Percentiles rank a stretch among this genome's conserved stretches.
Conservation (phyloP, 2,113 vertebrate species). For the Syngnathus floridae region DNA sequence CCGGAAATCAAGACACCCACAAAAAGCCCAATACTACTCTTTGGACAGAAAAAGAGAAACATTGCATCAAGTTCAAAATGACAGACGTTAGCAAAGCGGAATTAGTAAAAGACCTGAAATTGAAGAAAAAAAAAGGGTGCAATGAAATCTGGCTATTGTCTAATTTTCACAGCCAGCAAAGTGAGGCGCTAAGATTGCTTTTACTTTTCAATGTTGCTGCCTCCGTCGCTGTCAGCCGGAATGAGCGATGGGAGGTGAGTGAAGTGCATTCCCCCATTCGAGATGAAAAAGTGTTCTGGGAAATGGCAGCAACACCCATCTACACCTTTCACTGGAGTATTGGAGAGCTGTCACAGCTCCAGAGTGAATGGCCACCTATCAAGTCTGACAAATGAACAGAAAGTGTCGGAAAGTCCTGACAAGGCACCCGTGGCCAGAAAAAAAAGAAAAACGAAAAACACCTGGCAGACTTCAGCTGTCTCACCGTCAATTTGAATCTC, state of each 20-base stretch:
- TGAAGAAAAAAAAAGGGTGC: background rate
- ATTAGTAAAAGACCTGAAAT: background rate
- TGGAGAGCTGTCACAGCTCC: conserved; percentile 41
- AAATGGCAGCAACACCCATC: conserved; percentile 53
- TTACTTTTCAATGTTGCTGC: conserved; percentile 36
- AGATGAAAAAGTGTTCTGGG: conserved; percentile 39
- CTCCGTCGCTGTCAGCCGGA: conserved; percentile 40
- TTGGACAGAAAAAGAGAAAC: too few species aligned
- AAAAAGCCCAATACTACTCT: too few species aligned
- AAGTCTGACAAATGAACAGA: conserved; percentile 50
- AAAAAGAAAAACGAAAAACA: background rate
- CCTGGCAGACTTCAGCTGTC: conserved; percentile 19
- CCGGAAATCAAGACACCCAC: too few species aligned
- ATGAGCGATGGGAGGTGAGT: conserved; percentile 47
- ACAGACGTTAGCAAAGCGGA: too few species aligned
- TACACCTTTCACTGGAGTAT: conserved; percentile 47
- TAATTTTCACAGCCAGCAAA: conserved; percentile 10
- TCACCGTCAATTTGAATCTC: conserved; percentile 21
- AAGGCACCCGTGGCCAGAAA: conserved; percentile 12
- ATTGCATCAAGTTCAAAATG: too few species aligned
- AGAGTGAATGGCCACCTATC: conserved; percentile 38
- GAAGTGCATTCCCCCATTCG: conserved; percentile 41
- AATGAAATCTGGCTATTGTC: conserved; percentile 13
- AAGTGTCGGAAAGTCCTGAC: conserved; percentile 41
- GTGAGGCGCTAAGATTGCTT: conserved; percentile 22